Evolutionary conservation across 2,113 vertebrate species (phyloP).

Genomic region (Platichthys stellatus): DNA sequence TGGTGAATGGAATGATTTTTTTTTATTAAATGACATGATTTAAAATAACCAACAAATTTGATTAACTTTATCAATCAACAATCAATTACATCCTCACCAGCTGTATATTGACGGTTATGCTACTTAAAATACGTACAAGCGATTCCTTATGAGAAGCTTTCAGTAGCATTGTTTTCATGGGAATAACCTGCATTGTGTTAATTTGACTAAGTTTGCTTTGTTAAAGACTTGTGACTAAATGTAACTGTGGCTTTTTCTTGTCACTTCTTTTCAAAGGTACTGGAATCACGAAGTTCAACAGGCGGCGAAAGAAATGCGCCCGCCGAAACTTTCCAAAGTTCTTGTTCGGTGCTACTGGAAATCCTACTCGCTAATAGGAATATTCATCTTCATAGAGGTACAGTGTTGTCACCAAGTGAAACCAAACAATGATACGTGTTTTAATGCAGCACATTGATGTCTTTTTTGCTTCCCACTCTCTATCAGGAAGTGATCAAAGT

Average conservation of each 20-base stretch:
- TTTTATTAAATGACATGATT: too few relatives aligned
- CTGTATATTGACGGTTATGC: too few relatives aligned
- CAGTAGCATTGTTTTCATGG: neutral
- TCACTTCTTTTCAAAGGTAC: constrained; percentile 74
- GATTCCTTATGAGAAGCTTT: too few relatives aligned
- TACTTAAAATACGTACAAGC: too few relatives aligned
- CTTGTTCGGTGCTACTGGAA: constrained; percentile 92
- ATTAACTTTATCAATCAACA: too few relatives aligned
- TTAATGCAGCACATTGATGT: neutral
- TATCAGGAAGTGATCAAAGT: constrained; percentile 87
- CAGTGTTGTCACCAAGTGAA: constrained; percentile 53
- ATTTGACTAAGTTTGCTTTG: neutral
- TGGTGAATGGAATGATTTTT: too few relatives aligned
- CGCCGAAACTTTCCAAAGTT: constrained; percentile 86
- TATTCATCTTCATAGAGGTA: constrained; percentile 92
- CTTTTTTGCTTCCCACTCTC: constrained; percentile 3
- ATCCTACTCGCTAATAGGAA: constrained; percentile 86
- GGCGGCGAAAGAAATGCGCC: constrained; percentile 83
- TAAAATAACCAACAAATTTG: too few relatives aligned
- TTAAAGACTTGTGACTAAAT: neutral
- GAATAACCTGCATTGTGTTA: constrained; percentile 4
- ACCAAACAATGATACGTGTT: neutral
- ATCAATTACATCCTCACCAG: too few relatives aligned
- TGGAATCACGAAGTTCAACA: constrained; percentile 90
- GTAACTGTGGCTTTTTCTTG: constrained; percentile 1